These are phyloP conservation scores for Phrynosoma platyrhinos DNA, from an alignment of 2,113 vertebrate genomes.

Conservation along the genomic window DNA sequence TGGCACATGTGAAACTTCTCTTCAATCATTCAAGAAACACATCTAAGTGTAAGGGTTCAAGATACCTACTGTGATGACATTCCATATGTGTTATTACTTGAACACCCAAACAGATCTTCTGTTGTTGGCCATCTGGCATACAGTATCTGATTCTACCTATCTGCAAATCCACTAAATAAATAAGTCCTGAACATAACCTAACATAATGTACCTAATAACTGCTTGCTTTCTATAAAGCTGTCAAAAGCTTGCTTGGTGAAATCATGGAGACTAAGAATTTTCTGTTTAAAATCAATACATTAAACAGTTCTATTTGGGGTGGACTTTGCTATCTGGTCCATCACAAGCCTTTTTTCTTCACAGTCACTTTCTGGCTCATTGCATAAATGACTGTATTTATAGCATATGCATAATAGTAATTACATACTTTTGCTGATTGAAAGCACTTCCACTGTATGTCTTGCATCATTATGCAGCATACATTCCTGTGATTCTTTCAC, in stretches of 20 bases:
- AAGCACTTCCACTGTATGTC: constrained; percentile 7
- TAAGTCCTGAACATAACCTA: not conserved
- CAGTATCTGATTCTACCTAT: too few species aligned
- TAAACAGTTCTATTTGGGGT: not conserved
- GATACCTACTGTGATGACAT: not conserved
- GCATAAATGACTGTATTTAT: not conserved
- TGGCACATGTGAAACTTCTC: too few species aligned
- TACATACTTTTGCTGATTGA: constrained; percentile 24
- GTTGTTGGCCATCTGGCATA: not conserved
- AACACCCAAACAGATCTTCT: not conserved
- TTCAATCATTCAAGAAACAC: too few species aligned
- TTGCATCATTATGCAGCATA: not conserved
- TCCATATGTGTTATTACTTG: not conserved
- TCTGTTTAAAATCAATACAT: not conserved
- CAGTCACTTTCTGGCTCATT: not conserved
- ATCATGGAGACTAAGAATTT: not conserved
- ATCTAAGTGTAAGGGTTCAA: too few species aligned
- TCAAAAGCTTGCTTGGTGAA: not conserved
- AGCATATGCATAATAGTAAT: not conserved
- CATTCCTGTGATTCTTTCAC: constrained; percentile 1
- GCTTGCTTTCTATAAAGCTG: too few species aligned
- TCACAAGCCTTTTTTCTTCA: constrained; percentile 7
- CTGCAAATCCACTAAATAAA: not conserved
- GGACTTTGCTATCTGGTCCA: not conserved
- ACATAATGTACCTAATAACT: not conserved